Percentiles rank a stretch among this genome's conserved stretches.
These are phyloP conservation scores for Leptopilina syphax DNA, from an alignment of 2,888 invertebrate genomes.

Conservation along the genomic window DNA sequence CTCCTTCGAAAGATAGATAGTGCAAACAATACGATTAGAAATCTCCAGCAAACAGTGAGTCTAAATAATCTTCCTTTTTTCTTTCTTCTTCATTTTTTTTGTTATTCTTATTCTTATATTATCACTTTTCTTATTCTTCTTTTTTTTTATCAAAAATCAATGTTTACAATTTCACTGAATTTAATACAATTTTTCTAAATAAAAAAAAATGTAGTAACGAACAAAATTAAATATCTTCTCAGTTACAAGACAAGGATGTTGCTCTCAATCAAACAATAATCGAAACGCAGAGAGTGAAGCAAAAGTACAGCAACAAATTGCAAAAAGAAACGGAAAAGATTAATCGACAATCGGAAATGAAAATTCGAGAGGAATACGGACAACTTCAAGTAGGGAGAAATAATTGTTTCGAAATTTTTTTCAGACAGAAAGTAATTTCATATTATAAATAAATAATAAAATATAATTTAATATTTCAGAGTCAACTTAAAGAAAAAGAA, in stretches of 20 bases:
- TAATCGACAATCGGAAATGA: slow-evolving; percentile 82
- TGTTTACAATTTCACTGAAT: too few species aligned
- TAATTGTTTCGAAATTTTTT: neutral
- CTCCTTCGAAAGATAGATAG: slow-evolving; percentile 82
- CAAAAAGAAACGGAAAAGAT: slow-evolving; percentile 86
- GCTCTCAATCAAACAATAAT: slow-evolving; percentile 74
- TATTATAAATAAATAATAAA: neutral
- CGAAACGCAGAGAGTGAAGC: slow-evolving; percentile 77
- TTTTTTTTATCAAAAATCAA: neutral
- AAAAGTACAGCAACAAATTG: slow-evolving; percentile 76
- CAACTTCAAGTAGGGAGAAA: slow-evolving; percentile 75
- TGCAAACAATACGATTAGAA: slow-evolving; percentile 81
- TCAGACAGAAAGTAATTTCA: neutral
- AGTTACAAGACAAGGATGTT: slow-evolving; percentile 75
- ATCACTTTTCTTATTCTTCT: neutral
- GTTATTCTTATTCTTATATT: too few species aligned
- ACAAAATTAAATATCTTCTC: neutral
- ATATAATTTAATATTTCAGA: slow-evolving; percentile 58
- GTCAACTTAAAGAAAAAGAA: slow-evolving; percentile 80
- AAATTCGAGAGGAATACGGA: slow-evolving; percentile 79
- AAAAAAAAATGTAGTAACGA: neutral
- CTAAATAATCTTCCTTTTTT: neutral
- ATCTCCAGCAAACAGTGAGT: slow-evolving; percentile 79
- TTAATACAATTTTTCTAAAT: too few species aligned
- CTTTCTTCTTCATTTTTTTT: too few species aligned